Percentiles rank a stretch among this genome's conserved stretches.
These are phyloP conservation scores for Noctua comes DNA, from an alignment of 2,888 invertebrate genomes.

Conservation along the genomic window DNA sequence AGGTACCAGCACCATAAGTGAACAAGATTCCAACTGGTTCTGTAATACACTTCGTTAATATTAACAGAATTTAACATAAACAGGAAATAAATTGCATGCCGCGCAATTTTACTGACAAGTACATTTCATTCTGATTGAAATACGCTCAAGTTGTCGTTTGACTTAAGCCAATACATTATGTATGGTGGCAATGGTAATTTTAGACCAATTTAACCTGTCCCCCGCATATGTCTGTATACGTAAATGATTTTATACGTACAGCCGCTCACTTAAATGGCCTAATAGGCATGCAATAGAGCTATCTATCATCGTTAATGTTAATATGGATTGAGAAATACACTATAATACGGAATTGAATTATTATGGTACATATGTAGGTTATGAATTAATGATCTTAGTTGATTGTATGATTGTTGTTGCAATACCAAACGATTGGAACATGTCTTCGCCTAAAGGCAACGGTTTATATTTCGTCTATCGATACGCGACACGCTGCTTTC, in stretches of 20 bases:
- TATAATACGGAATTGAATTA: constrained; percentile 50
- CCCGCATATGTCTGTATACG: constrained; percentile 33
- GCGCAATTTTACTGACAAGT: constrained; percentile 39
- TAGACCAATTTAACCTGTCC: constrained; percentile 50
- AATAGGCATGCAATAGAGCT: constrained; percentile 56
- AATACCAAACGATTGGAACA: constrained; percentile 22
- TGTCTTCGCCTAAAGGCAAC: constrained; percentile 5
- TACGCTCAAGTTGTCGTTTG: constrained; percentile 40
- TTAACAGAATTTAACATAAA: constrained; percentile 33
- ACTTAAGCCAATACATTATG: constrained; percentile 38
- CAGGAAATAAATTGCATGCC: constrained; percentile 47
- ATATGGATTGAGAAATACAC: constrained; percentile 44
- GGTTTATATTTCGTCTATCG: neutral
- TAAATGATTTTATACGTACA: constrained; percentile 40
- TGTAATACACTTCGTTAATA: constrained; percentile 26
- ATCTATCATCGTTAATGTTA: constrained; percentile 61
- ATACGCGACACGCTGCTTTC: neutral
- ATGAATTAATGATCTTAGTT: constrained; percentile 45
- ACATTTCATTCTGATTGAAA: constrained; percentile 45
- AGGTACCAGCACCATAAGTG: neutral
- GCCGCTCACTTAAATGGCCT: constrained; percentile 53
- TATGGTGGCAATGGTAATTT: constrained; percentile 50
- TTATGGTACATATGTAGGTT: constrained; percentile 49
- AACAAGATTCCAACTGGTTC: constrained; percentile 3
- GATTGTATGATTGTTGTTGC: constrained; percentile 48